A percentile compares a stretch with the other conserved stretches of the same genome.
Evolutionary conservation across 2,113 vertebrate genomes (phyloP).

Genomic region (Sinocyclocheilus rhinocerous): DNA sequence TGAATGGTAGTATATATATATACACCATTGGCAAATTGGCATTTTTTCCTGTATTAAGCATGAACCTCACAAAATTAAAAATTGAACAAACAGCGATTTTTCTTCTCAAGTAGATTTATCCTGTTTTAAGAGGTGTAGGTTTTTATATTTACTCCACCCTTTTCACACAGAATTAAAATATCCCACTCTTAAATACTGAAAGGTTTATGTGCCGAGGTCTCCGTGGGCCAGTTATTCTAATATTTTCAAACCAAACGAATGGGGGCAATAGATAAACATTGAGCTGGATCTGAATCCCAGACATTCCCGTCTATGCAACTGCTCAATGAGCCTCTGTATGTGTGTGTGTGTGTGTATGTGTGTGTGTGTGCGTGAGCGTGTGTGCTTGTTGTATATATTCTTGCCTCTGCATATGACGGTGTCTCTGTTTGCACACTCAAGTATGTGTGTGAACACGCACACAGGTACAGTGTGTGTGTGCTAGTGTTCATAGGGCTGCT

Average conservation of each 20-base stretch:
- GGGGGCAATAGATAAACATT: constrained; percentile 36
- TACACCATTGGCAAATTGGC: not conserved
- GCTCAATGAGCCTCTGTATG: constrained; percentile 27
- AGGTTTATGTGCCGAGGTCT: constrained; percentile 31
- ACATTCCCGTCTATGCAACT: constrained; percentile 18
- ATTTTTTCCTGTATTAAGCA: not conserved
- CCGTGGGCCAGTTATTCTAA: constrained; percentile 27
- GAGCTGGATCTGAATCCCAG: constrained; percentile 27
- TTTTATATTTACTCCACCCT: not conserved
- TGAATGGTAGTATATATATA: not conserved
- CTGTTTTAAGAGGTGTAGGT: not conserved
- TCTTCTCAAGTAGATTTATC: not conserved
- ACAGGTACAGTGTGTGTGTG: constrained; percentile 7
- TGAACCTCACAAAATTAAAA: not conserved
- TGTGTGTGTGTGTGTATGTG: not conserved
- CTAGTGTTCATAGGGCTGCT: constrained; percentile 18
- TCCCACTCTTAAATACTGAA: constrained; percentile 20
- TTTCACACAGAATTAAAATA: constrained; percentile 35
- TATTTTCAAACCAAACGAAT: constrained; percentile 43
- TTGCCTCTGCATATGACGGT: not conserved
- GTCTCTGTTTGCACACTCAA: not conserved
- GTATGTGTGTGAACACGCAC: not conserved
- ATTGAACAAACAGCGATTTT: not conserved
- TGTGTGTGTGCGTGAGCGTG: too few relatives aligned
- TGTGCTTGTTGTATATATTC: constrained; percentile 18